Percentiles rank a stretch among this genome's conserved stretches.
These are phyloP conservation scores for Carpatolechia fugitivella DNA, from an alignment of 2,888 invertebrate genomes.

Conservation along the genomic window DNA sequence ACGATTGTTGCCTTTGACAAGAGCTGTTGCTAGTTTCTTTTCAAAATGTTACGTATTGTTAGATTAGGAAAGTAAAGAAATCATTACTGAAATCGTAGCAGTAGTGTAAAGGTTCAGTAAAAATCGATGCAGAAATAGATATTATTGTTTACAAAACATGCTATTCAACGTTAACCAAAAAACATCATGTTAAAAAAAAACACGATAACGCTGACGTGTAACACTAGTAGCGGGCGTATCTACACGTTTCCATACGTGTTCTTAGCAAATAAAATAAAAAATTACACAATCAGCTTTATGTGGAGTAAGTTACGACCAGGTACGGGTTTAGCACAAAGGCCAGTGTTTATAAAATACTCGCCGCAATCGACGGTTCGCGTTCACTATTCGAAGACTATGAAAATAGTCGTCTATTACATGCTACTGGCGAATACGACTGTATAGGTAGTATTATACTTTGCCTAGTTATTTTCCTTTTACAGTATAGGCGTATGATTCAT, in stretches of 20 bases:
- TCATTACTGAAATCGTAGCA: too few species aligned
- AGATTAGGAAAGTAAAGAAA: too few species aligned
- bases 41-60: background rate
- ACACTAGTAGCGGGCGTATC: background rate
- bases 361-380: constrained; percentile 50
- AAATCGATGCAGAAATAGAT: too few species aligned
- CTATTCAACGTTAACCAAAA: background rate
- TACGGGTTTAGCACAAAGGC: constrained; percentile 58
- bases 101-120: too few species aligned
- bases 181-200: background rate
- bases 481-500: too few species aligned
- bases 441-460: too few species aligned
- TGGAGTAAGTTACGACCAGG: constrained; percentile 46
- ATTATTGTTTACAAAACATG: constrained; percentile 1
- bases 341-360: constrained; percentile 72
- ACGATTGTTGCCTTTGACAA: constrained; percentile 1
- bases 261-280: constrained; percentile 12
- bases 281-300: constrained; percentile 24
- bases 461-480: too few species aligned
- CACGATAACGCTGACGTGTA: background rate
- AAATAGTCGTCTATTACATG: constrained; percentile 50
- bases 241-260: constrained; percentile 1
- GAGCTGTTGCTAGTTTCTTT: background rate
- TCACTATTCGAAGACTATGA: constrained; percentile 51
- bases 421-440: background rate